These are phyloP conservation scores for Dromaius novaehollandiae DNA, from an alignment of 2,113 vertebrate species.

Conservation along the genomic window DNA sequence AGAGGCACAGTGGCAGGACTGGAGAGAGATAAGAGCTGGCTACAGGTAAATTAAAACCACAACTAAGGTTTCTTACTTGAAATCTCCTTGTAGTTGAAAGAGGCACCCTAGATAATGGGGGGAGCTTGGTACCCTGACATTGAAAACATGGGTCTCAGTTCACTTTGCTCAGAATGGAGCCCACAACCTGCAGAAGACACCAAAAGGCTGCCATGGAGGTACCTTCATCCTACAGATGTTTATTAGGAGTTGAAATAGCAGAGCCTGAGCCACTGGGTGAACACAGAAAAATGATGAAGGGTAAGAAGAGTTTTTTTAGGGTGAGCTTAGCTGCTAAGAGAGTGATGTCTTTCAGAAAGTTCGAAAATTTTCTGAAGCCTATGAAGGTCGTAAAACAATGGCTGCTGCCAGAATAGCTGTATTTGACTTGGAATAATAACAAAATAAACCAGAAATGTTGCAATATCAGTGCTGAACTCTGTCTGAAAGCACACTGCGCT, in stretches of 20 bases:
- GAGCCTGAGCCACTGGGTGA: background rate
- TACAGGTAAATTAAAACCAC: background rate
- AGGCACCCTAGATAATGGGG: background rate
- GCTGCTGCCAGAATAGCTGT: background rate
- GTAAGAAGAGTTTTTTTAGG: background rate
- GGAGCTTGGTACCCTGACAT: background rate
- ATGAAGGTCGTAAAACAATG: background rate
- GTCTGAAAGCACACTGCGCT: background rate
- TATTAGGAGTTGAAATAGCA: background rate
- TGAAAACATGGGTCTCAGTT: background rate
- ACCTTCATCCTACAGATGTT: background rate
- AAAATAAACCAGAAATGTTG: background rate
- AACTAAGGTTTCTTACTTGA: background rate
- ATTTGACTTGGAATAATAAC: conserved; percentile 14
- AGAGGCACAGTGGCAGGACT: background rate
- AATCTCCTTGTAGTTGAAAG: background rate
- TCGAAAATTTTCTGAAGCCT: conserved; percentile 1
- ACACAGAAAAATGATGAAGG: background rate
- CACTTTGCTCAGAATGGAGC: background rate
- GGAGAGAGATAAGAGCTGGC: background rate
- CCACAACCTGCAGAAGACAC: background rate
- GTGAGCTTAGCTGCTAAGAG: background rate
- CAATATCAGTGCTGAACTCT: background rate
- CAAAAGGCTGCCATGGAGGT: background rate
- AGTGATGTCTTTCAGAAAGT: background rate